Evolutionary conservation across 2,797 vertebrate species (phyloP).

Genomic region (Monodelphis domestica): DNA sequence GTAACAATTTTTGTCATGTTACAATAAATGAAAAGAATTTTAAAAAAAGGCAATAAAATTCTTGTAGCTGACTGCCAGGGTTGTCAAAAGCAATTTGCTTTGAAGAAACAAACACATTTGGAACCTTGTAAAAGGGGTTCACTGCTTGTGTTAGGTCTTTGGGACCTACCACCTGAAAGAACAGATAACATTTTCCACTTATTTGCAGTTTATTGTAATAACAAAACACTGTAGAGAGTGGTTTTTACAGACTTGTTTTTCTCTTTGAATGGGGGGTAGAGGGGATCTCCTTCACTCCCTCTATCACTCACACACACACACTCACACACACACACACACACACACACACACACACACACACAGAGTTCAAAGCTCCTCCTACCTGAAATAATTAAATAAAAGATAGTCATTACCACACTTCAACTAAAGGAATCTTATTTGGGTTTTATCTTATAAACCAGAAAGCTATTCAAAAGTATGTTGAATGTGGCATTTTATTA

Average conservation of each 20-base stretch:
- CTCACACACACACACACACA: not conserved
- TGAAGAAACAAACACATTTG: constrained; percentile 72
- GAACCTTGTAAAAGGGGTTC: constrained; percentile 46
- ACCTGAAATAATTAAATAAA: not conserved
- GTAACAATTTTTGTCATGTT: constrained; percentile 84
- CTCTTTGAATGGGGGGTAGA: constrained; percentile 43
- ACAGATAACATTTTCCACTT: constrained; percentile 59
- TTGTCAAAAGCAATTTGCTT: constrained; percentile 81
- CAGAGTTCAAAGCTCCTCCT: constrained; percentile 43
- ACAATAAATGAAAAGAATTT: constrained; percentile 84
- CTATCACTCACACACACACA: too few relatives aligned
- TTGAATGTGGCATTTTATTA: not conserved
- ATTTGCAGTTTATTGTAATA: constrained; percentile 39
- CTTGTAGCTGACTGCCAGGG: constrained; percentile 60
- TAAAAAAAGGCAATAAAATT: constrained; percentile 81
- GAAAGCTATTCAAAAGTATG: not conserved
- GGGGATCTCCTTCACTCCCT: too few relatives aligned
- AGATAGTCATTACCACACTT: not conserved
- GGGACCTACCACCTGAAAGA: constrained; percentile 58
- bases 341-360: not conserved
- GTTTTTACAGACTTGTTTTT: not conserved
- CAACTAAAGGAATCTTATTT: constrained; percentile 6
- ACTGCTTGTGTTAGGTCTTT: constrained; percentile 52
- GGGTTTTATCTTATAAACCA: not conserved
- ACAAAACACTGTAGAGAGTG: constrained; percentile 39